A percentile compares a stretch with the other conserved stretches of the same genome.
Evolutionary conservation across 2,888 invertebrate species (phyloP).

Genomic region (Crocallis elinguaria): DNA sequence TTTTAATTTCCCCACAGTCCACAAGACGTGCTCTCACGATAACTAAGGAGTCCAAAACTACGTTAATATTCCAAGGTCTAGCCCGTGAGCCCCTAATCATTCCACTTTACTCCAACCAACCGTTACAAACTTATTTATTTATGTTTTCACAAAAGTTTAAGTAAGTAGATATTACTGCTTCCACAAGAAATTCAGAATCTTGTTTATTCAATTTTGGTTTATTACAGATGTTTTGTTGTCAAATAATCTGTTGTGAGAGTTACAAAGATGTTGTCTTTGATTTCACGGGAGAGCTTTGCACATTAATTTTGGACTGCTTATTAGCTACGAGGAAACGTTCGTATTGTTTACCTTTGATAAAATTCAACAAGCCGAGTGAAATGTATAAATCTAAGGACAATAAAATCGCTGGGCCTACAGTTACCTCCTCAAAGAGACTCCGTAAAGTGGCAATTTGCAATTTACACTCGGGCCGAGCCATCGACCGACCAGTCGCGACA

Average conservation of each 20-base stretch:
- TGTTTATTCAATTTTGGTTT: conserved; percentile 44
- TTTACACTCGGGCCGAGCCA: conserved; percentile 18
- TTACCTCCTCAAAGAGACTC: not conserved
- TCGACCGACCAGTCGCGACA: conserved; percentile 43
- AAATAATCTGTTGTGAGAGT: conserved; percentile 41
- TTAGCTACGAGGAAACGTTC: conserved; percentile 31
- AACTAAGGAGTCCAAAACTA: conserved; percentile 44
- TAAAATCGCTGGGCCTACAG: conserved; percentile 9
- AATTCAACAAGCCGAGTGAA: conserved; percentile 31
- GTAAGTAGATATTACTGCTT: conserved; percentile 39
- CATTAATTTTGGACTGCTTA: conserved; percentile 43
- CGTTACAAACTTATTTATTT: conserved; percentile 44
- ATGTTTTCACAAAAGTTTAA: conserved; percentile 44
- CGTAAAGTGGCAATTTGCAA: conserved; percentile 23
- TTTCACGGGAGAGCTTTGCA: conserved; percentile 37
- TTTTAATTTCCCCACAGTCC: conserved; percentile 55
- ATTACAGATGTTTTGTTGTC: conserved; percentile 44
- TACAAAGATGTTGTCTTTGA: conserved; percentile 42
- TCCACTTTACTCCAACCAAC: conserved; percentile 35
- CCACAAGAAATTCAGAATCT: conserved; percentile 41
- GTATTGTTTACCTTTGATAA: conserved; percentile 33
- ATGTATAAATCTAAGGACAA: conserved; percentile 18
- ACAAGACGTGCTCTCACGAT: conserved; percentile 49
- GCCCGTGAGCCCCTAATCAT: conserved; percentile 42
- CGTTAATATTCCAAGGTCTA: conserved; percentile 56